These are phyloP conservation scores for Uloborus plumipes DNA, from an alignment of 2,888 invertebrate species.

Conservation along the genomic window DNA sequence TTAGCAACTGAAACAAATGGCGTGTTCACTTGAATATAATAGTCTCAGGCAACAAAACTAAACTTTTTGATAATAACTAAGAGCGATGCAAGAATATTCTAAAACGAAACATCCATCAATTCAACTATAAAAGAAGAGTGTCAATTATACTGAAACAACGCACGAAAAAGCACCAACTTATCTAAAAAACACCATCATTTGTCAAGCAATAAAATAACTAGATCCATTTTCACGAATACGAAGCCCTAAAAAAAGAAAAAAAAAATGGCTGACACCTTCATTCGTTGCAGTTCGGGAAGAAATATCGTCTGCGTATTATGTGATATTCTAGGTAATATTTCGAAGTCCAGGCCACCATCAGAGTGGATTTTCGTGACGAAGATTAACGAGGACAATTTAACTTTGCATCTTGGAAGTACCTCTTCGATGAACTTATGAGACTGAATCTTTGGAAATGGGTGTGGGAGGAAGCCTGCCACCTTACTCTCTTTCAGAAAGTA, in stretches of 20 bases:
- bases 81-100: too few species aligned
- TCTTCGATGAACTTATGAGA: constrained; percentile 10
- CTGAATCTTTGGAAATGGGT: too few species aligned
- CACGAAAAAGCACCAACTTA: background rate
- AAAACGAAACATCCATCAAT: constrained; percentile 19
- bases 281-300: constrained; percentile 3
- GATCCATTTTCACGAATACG: background rate
- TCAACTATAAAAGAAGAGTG: constrained; percentile 1
- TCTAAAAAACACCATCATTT: constrained; percentile 3
- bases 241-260: background rate
- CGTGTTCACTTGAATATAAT: too few species aligned
- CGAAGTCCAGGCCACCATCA: constrained; percentile 18
- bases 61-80: too few species aligned
- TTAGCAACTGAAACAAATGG: too few species aligned
- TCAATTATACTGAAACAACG: constrained; percentile 6
- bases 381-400: constrained; percentile 27
- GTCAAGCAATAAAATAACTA: constrained; percentile 20
- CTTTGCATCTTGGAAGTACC: background rate
- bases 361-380: constrained; percentile 19
- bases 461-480: too few species aligned
- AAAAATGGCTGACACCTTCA: background rate
- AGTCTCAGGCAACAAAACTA: too few species aligned
- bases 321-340: constrained; percentile 12
- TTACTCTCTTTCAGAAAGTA: too few species aligned
- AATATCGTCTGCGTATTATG: constrained; percentile 10